Evolutionary conservation across 2,797 vertebrate species (phyloP), one percentile per base, ranked within the genome.

Genomic region (Aselliscus stoliczkanus): DNA sequence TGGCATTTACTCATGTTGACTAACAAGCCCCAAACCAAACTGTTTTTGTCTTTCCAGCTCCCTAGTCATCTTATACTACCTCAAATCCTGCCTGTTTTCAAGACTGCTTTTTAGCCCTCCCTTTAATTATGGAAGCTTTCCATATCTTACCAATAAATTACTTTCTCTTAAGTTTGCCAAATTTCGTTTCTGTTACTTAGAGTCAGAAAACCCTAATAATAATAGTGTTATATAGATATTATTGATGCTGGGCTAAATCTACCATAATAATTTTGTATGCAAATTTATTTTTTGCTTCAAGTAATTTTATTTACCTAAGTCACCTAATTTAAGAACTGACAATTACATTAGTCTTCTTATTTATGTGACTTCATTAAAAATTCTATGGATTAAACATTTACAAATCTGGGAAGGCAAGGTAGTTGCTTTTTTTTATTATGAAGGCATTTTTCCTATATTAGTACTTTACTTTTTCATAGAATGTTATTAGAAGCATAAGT

Each of bases 281-380:
- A 84, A 85, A 88, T 79, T 58, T 37, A 79, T 82, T 91, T 94
- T 95, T 90, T 4, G 13, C 47, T 79, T 88, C 17, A 75, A 69
- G n/a, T 76, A 73, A 81, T 88, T 85, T 77, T 79, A 79, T 81
- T 88, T 23, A 70, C 13, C 95, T 34, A 75, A 75, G 20, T 73
- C 52, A 64, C 76, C 20, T 88, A 47, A 92, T 80, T 82, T 80
- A 70, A 23, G 47, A 2, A 4, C n/a, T 73, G 37, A 56, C 47
- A 67, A n/a, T 87, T 92, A 80, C 29, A 17, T 42, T 60, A 20
- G 27, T 31, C 52, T 86, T 90, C 88, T 86, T 58, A 73, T 80
- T 72, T 88, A 70, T 37, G 17, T 60, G 64, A 47, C 27, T 25
- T 72, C 73, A 72, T 60, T 69, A 80, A 84, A 39, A 93, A 94